Evolutionary conservation across 2,113 vertebrate genomes (phyloP).

Genomic region (Halichoeres trimaculatus): DNA sequence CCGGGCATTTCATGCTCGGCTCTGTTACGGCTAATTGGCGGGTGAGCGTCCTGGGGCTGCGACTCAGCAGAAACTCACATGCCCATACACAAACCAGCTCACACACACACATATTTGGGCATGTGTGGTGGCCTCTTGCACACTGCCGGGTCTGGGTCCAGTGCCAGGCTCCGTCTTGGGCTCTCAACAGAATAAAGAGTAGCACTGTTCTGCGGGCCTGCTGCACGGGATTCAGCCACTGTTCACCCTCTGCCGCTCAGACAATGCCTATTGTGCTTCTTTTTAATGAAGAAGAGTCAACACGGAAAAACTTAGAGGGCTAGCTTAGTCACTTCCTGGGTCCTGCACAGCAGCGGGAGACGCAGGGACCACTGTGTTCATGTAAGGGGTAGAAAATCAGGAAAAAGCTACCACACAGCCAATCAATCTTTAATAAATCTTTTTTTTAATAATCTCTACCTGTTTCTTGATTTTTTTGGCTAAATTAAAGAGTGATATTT

Average conservation of each 20-base stretch:
- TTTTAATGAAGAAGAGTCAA: conserved; percentile 81
- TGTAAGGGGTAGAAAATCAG: neutral
- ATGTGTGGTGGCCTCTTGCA: conserved; percentile 44
- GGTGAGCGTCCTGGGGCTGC: conserved; percentile 56
- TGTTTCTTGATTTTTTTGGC: neutral
- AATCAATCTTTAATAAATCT: neutral
- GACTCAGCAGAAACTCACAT: conserved; percentile 50
- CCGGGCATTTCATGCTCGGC: conserved; percentile 67
- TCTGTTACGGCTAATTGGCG: conserved; percentile 78
- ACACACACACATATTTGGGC: conserved; percentile 37
- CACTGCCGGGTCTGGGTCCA: conserved; percentile 71
- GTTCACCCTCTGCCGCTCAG: conserved; percentile 78
- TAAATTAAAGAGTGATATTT: neutral
- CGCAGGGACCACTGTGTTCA: neutral
- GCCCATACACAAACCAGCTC: conserved; percentile 22
- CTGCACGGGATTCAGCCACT: conserved; percentile 70
- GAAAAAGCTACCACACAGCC: too few relatives aligned
- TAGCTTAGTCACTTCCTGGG: conserved; percentile 60
- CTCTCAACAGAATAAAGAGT: conserved; percentile 79
- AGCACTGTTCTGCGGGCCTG: conserved; percentile 79
- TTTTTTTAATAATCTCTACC: neutral
- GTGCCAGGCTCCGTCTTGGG: conserved; percentile 87
- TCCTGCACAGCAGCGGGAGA: neutral
- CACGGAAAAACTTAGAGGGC: conserved; percentile 56
- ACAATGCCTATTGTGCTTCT: conserved; percentile 81